phyloP scores from a whole-genome alignment of 2,113 vertebrate genomes.

The Scatophagus argus region DNA sequence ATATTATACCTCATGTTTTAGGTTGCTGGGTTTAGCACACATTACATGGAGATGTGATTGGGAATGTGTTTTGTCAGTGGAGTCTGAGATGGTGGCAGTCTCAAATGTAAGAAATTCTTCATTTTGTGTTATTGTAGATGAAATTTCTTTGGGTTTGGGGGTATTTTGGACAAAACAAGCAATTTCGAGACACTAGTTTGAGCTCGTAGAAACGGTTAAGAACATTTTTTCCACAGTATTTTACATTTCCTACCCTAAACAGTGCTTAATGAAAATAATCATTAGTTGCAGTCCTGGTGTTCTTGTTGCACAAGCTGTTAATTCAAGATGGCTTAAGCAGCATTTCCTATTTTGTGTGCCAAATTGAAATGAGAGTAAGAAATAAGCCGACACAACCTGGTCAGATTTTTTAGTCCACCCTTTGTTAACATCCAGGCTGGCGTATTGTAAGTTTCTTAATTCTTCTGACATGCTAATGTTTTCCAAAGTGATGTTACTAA shows the following conservation, averaged over 20 bases:
- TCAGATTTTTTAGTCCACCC: neutral
- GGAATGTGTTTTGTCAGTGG: no score
- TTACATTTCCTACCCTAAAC: neutral
- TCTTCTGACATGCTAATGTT: constrained; percentile 8
- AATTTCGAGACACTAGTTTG: neutral
- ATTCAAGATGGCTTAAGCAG: neutral
- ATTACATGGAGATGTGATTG: no score
- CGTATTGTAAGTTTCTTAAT: neutral
- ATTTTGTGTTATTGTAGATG: neutral
- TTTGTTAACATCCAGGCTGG: constrained; percentile 6
- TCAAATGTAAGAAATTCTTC: neutral
- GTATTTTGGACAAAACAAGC: neutral
- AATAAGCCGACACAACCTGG: neutral
- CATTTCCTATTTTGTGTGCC: neutral
- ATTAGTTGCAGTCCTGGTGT: neutral
- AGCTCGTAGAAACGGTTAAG: neutral
- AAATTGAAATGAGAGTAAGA: constrained; percentile 6
- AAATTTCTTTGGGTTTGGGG: neutral
- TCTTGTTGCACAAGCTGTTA: neutral
- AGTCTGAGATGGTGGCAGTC: no score
- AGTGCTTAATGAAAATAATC: neutral
- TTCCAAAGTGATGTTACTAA: constrained; percentile 32
- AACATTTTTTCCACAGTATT: neutral
- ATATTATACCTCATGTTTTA: no score
- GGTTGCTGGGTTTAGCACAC: no score